phyloP scores from a whole-genome alignment of 2,797 vertebrate genomes.

The Naso thynnoides region DNA sequence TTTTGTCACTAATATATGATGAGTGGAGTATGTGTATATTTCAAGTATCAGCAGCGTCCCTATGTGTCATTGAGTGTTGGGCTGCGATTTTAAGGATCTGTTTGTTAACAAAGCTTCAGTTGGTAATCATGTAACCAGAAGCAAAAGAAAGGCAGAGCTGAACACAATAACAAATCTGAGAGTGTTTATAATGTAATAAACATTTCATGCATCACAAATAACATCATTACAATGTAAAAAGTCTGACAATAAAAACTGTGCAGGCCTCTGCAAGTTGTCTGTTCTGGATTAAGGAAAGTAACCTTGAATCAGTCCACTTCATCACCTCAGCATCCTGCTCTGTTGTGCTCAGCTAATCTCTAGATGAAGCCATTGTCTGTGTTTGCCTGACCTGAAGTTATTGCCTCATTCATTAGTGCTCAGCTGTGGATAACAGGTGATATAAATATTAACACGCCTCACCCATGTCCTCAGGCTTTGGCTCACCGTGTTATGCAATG shows the following conservation, averaged over 20 bases:
- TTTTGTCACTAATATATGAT: neutral
- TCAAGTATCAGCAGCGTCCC: neutral
- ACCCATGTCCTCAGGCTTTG: neutral
- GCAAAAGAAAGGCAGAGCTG: conserved; percentile 22
- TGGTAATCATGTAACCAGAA: neutral
- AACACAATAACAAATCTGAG: conserved; percentile 20
- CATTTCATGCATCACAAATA: neutral
- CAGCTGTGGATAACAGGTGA: neutral
- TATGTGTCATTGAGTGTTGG: neutral
- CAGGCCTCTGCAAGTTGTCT: neutral
- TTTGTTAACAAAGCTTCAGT: neutral
- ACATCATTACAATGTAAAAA: neutral
- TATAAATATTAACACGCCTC: neutral
- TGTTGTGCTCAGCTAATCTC: neutral
- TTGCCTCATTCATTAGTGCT: too few relatives aligned
- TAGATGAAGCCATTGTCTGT: too few relatives aligned
- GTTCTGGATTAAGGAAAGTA: neutral
- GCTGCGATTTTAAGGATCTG: too few relatives aligned
- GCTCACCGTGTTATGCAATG: too few relatives aligned
- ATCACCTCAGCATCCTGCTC: neutral
- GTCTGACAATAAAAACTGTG: neutral
- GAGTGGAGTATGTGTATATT: neutral
- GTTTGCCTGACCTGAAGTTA: too few relatives aligned
- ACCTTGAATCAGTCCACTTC: neutral
- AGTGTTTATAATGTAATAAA: conserved; percentile 16